phyloP scores from a whole-genome alignment of 1,140 invertebrate genomes.

The Sogatella furcifera region DNA sequence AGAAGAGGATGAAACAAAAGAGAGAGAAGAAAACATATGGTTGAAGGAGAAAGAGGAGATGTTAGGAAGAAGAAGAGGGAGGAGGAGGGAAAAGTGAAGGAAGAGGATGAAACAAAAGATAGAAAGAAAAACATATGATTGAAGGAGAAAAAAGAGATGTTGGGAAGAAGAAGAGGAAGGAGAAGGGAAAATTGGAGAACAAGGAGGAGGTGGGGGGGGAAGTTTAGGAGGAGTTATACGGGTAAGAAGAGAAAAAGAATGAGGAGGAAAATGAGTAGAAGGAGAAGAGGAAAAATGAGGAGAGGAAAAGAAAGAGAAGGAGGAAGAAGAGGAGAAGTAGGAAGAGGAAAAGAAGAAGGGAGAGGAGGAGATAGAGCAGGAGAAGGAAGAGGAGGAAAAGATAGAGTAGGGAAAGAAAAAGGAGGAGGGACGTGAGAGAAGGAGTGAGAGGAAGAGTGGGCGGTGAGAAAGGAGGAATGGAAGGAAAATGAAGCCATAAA shows the following conservation, averaged over 20 bases:
- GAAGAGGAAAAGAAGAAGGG: background rate
- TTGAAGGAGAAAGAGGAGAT: background rate
- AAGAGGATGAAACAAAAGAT: too few species aligned
- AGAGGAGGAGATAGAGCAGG: background rate
- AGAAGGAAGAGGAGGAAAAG: background rate
- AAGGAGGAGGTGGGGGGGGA: too few species aligned
- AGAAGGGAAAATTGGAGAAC: too few species aligned
- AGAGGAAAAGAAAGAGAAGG: slow-evolving; percentile 1
- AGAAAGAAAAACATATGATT: too few species aligned
- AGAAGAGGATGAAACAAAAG: too few species aligned
- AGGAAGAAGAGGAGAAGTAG: background rate
- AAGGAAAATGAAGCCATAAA: background rate
- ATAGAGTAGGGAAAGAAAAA: slow-evolving; percentile 6
- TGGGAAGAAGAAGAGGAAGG: too few species aligned
- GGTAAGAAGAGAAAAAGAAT: background rate
- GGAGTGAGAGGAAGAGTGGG: background rate
- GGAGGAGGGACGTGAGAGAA: background rate
- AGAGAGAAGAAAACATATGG: background rate
- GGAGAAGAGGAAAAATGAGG: background rate
- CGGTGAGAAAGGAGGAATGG: background rate
- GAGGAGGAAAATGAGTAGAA: background rate
- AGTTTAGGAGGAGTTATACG: background rate
- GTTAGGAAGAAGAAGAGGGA: background rate
- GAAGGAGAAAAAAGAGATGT: too few species aligned
- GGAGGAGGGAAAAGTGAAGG: background rate